Conservation (phyloP, 2,113 vertebrate genomes). For the Globicephala melas region DNA sequence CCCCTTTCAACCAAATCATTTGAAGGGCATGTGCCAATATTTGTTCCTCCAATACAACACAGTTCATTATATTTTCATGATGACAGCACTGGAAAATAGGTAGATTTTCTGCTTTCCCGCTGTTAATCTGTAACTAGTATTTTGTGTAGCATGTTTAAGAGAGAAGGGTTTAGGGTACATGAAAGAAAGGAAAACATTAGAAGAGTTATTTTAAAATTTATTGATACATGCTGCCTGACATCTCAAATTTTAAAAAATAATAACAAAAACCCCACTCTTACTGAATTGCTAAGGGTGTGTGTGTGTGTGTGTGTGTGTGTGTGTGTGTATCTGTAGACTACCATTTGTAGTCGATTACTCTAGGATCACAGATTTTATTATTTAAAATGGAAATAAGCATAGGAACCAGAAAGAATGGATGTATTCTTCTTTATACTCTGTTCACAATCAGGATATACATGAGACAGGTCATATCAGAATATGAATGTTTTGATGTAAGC, state of each 20-base stretch:
- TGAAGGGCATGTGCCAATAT: not conserved
- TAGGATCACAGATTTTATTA: not conserved
- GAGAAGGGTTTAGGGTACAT: not conserved
- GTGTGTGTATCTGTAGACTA: not conserved
- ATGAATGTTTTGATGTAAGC: not conserved
- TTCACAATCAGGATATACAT: not conserved
- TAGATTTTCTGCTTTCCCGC: not conserved
- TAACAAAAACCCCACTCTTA: not conserved
- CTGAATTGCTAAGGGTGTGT: not conserved
- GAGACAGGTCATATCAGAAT: not conserved
- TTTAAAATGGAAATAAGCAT: not conserved
- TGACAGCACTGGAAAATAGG: not conserved
- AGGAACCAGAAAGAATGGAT: not conserved
- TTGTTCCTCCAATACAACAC: not conserved
- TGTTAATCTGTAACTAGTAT: not conserved
- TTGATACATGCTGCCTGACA: not conserved
- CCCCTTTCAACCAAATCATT: not conserved
- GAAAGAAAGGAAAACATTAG: not conserved
- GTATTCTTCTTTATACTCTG: not conserved
- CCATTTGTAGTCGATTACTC: not conserved
- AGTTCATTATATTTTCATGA: conserved; percentile 14
- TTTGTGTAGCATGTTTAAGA: not conserved
- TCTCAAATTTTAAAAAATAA: not conserved
- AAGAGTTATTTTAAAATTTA: not conserved
- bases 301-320: not conserved